phyloP scores from a whole-genome alignment of 2,113 vertebrate species.

The Pica pica region DNA sequence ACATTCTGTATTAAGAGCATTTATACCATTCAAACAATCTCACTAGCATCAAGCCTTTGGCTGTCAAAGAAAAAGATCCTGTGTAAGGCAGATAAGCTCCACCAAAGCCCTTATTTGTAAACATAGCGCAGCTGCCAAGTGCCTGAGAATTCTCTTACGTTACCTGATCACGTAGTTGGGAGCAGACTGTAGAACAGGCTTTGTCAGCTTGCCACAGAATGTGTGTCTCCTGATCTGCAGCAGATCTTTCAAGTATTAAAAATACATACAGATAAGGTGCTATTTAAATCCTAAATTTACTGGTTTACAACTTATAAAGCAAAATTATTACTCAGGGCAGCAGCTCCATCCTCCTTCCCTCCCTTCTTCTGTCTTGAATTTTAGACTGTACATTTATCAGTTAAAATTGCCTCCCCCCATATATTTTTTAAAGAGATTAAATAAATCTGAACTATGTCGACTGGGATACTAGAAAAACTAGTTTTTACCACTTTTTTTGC shows the following conservation, averaged over 20 bases:
- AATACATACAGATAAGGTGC: slow-evolving; percentile 10
- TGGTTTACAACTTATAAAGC: not conserved
- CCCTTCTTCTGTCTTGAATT: not conserved
- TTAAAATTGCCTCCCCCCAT: not conserved
- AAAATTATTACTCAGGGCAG: not conserved
- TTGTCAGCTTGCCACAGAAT: slow-evolving; percentile 36
- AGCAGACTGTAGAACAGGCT: slow-evolving; percentile 51
- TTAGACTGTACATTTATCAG: not conserved
- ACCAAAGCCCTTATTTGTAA: slow-evolving; percentile 57
- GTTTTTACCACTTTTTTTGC: not conserved
- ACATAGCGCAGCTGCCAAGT: slow-evolving; percentile 39
- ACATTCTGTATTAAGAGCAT: slow-evolving; percentile 1
- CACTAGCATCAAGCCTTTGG: not conserved
- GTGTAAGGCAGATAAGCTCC: slow-evolving; percentile 33
- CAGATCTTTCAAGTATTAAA: slow-evolving; percentile 17
- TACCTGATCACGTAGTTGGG: slow-evolving; percentile 51
- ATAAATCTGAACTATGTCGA: not conserved
- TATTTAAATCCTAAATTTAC: not conserved
- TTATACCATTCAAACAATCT: not conserved
- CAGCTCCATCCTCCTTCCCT: not conserved
- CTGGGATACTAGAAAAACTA: not conserved
- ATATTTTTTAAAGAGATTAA: not conserved
- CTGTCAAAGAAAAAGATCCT: slow-evolving; percentile 45
- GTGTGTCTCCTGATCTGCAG: not conserved
- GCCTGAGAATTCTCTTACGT: slow-evolving; percentile 12